A percentile compares a stretch with the other conserved stretches of the same genome.
phyloP scores from a whole-genome alignment of 2,888 invertebrate genomes.

The Cosmia trapezina region DNA sequence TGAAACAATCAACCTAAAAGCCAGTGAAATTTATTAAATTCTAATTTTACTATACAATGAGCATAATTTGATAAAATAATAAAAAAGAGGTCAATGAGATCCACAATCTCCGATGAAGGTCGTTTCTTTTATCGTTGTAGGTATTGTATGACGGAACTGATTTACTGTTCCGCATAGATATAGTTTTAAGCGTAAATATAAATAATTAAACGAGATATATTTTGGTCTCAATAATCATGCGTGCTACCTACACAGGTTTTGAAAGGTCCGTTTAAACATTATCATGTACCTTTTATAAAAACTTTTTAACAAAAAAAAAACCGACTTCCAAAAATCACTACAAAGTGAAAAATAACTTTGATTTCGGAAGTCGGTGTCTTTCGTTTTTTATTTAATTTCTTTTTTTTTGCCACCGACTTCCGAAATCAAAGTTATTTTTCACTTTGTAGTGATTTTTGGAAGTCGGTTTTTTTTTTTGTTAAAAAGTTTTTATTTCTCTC shows the following conservation, averaged over 20 bases:
- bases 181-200: constrained; percentile 17
- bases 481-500: no score
- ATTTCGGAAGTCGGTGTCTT: no score
- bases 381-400: no score
- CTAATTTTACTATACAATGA: constrained; percentile 8
- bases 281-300: no score
- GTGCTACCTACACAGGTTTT: not conserved
- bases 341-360: no score
- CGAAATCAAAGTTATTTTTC: no score
- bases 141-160: constrained; percentile 40
- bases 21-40: constrained; percentile 2
- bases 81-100: constrained; percentile 52
- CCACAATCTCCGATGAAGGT: constrained; percentile 53
- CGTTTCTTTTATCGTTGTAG: constrained; percentile 50
- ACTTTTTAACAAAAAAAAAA: no score
- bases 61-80: constrained; percentile 39
- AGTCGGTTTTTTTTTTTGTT: no score
- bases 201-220: not conserved
- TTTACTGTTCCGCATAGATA: constrained; percentile 37
- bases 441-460: no score
- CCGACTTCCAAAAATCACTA: no score
- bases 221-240: not conserved
- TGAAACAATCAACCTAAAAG: not conserved
- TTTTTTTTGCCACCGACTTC: no score
- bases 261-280: not conserved